Base-by-base conservation (phyloP, 1,140 invertebrate species). In the Eubasilissa regina region DNA sequence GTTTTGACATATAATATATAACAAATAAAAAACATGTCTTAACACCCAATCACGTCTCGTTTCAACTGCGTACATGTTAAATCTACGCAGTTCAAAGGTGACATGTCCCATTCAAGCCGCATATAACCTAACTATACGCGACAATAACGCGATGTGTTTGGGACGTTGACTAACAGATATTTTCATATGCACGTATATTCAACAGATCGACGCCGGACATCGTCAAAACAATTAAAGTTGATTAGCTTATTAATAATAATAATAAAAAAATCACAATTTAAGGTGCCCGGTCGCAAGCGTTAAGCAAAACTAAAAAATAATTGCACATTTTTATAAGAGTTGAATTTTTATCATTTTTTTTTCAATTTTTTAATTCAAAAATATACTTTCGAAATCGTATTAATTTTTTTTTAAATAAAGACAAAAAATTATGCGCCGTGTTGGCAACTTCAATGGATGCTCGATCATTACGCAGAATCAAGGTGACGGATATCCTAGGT, bases 401-500 rank as follows among this genome's bases (percentile, higher is more conserved):
- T 35, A 35, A 35, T 35, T 35, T 35, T 35, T 6, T 35, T 35
- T 35, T 35, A 51, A 51, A 51, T 51, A 13, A 51, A 51, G n/a
- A 51, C n/a, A 8, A 51, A 51, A 51, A n/a, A n/a, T n/a, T 8
- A 51, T 51, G 48, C 8, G 48, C 9, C n/a, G 48, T 51, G 9
- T 13, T 4, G n/a, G n/a, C n/a, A 51, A 13, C 11, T 13, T 15
- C 3, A 51, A 51, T 51, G 11, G 48, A 13, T 15, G 11, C 11
- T 51, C 11, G 48, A 13, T 8, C 48, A 51, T 51, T 51, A 15
- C 11, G n/a, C 11, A 51, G 11, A 51, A 51, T 13, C 48, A 25
- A 64, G 13, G 60, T 43, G 13, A 64, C 12, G 55, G 21, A 19
- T 58, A 15, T 58, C 55, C 17, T 58, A 58, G 55, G 55, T 15